These are phyloP conservation scores for Desmophyllum pertusum DNA, from an alignment of 92 coral and sea anemone genomes.

Conservation along the genomic window DNA sequence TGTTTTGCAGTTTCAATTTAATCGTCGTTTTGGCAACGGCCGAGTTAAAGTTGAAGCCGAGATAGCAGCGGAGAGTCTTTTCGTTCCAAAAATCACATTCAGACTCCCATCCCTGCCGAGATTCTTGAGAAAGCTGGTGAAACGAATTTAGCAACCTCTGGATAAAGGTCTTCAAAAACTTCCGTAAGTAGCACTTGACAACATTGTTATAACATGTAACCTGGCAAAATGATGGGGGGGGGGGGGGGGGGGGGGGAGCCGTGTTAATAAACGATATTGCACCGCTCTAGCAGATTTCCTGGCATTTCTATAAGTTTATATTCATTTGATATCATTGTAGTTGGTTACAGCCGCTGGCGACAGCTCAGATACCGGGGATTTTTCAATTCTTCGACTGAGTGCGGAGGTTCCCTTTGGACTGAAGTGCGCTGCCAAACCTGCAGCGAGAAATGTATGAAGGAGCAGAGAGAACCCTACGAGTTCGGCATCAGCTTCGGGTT, in stretches of 20 bases:
- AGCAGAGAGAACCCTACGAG: constrained; percentile 7
- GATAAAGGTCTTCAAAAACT: constrained; percentile 30
- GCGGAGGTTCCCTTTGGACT: constrained; percentile 42
- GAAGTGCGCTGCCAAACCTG: constrained; percentile 35
- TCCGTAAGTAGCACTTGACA: constrained; percentile 37
- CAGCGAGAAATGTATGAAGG: constrained; percentile 24
- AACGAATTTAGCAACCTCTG: constrained; percentile 23
- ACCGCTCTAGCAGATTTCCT: not conserved
- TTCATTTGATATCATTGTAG: not conserved
- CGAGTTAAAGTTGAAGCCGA: constrained; percentile 28
- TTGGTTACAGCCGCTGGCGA: constrained; percentile 25
- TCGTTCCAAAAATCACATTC: constrained; percentile 51
- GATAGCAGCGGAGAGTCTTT: constrained; percentile 9
- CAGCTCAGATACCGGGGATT: constrained; percentile 32
- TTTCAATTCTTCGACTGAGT: constrained; percentile 49
- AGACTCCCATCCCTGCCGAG: constrained; percentile 44
- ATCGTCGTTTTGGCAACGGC: constrained; percentile 7
- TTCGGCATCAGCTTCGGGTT: constrained; percentile 26
- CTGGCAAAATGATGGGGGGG: too few relatives aligned
- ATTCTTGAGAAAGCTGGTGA: not conserved
- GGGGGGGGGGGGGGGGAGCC: too few relatives aligned
- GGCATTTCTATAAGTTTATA: too few relatives aligned
- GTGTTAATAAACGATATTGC: not conserved
- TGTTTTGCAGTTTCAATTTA: constrained; percentile 18
- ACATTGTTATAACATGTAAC: too few relatives aligned